phyloP scores from a whole-genome alignment of 2,113 vertebrate genomes.

The Junco hyemalis region DNA sequence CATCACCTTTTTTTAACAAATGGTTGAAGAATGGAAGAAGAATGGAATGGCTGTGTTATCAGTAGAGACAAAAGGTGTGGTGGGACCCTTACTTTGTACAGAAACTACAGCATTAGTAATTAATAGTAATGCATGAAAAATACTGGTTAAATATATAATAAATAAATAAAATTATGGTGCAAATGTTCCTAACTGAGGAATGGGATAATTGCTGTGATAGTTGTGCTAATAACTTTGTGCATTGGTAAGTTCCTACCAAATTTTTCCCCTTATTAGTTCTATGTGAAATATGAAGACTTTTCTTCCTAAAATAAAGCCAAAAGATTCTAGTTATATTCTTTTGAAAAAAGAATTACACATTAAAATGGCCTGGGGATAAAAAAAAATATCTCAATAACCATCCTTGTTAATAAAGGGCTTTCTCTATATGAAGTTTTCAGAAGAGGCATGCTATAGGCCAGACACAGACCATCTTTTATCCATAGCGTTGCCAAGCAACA shows the following conservation, averaged over 20 bases:
- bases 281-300: neutral
- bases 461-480: neutral
- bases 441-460: neutral
- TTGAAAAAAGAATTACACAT: neutral
- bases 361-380: neutral
- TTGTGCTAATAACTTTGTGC: neutral
- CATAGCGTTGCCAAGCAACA: slow-evolving; percentile 48
- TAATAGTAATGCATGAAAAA: neutral
- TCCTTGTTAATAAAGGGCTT: neutral
- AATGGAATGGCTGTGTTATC: neutral
- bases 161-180: too few species aligned
- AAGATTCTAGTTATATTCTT: neutral
- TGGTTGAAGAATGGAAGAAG: neutral
- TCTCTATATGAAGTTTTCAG: neutral
- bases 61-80: neutral
- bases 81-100: neutral
- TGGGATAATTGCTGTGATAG: neutral
- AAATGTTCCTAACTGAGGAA: neutral
- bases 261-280: neutral
- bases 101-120: neutral
- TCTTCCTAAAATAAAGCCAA: neutral
- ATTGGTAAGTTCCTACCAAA: neutral
- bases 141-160: too few species aligned
- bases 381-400: neutral
- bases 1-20: neutral